Evolutionary conservation across 1,140 invertebrate species (phyloP), one percentile per base, ranked within the genome.

Genomic region (Megalopta genalis): DNA sequence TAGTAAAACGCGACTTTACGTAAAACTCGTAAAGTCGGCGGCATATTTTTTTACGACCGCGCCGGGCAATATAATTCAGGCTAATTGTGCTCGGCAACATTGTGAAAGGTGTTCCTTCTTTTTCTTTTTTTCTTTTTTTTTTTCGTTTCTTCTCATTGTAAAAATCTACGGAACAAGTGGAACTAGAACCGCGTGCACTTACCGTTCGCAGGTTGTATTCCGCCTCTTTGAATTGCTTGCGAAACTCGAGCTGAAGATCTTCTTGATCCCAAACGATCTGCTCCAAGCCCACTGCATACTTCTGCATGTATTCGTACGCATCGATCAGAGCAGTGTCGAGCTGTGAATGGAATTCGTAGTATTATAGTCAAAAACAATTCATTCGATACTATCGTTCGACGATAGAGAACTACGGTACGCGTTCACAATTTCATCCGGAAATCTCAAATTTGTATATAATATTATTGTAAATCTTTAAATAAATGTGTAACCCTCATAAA

Each of bases 201-300:
- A 95, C 92, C 84, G 90, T 89, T 87, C 93, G 94, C 18, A 96
- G 91, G 67, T 94, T 92, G 87, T 91, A 92, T 86, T 95, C 94
- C 46, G 94, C 92, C 21, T 93, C 92, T 46, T 92, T 92, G 89
- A 96, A 96, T 59, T 94, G 85, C 10, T 93, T 89, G 67, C 91
- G 86, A 89, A 95, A 95, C 23, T 90, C 81, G 6, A 89, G 87
- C 10, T 88, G 82, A 75, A 94, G 86, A 27, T 94, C 90, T 9
- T 94, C 91, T 75, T 95, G 94, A 80, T 96, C 95, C 88, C 93
- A 92, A n/a, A 94, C 93, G 16, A 96, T 93, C 88, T 96, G 95
- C 79, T 96, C 95, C 60, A 96, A 82, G 37, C 94, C 95, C 0
- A 96, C 95, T 1, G 95, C 95, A 80, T 94, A 94, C 86, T 91